phyloP scores from a whole-genome alignment of 2,888 invertebrate species.

The Lydus trimaculatus region DNA sequence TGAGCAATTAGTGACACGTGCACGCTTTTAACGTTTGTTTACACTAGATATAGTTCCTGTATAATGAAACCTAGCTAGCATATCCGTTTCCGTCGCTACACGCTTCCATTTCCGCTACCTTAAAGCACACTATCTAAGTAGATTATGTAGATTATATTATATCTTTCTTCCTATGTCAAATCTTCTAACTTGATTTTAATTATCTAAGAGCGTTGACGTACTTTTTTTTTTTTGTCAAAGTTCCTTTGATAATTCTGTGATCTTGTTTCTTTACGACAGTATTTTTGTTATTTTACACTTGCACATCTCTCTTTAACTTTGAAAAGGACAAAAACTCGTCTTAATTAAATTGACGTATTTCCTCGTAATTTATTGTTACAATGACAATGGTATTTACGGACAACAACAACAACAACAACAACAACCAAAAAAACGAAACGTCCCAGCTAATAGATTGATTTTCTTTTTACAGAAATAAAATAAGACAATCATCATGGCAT shows the following conservation, averaged over 20 bases:
- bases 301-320: neutral
- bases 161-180: neutral
- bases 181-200: neutral
- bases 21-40: conserved; percentile 36
- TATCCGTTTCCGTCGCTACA: conserved; percentile 34
- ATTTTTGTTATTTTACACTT: neutral
- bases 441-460: conserved; percentile 18
- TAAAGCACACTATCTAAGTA: conserved; percentile 31
- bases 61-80: conserved; percentile 26
- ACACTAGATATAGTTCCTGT: conserved; percentile 36
- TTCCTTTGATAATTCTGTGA: neutral
- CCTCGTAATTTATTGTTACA: conserved; percentile 24
- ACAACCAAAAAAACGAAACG: too few species aligned
- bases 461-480: conserved; percentile 34
- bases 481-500: conserved; percentile 52
- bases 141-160: conserved; percentile 31
- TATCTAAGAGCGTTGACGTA: neutral
- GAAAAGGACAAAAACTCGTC: conserved; percentile 15
- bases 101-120: conserved; percentile 31
- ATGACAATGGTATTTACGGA: conserved; percentile 22
- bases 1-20: conserved; percentile 38
- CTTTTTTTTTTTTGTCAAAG: neutral
- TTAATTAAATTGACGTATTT: conserved; percentile 27
- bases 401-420: too few species aligned
- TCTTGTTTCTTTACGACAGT: neutral